Evolutionary conservation across 2,888 invertebrate species (phyloP), one percentile per base, ranked within the genome.

Genomic region (Ctenicera cuprea): DNA sequence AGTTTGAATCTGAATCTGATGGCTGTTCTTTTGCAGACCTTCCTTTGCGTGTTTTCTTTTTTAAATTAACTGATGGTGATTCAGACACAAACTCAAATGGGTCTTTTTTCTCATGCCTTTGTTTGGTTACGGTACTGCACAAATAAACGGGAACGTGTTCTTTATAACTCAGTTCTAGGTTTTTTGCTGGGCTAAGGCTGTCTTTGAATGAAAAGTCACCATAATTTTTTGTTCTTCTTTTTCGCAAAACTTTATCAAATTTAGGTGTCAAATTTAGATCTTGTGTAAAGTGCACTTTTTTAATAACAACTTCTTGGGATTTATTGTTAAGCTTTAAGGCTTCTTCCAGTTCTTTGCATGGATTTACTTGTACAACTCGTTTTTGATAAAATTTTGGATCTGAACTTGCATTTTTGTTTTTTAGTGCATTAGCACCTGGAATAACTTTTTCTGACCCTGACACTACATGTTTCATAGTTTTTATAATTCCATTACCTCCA

Each of bases 1-100:
- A 68, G 61, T 62, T 76, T 8, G 74, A 75, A 64, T 79, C 78
- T 7, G 75, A 72, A 37, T 72, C 73, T 22, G 30, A n/a, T 48
- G 73, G 75, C 18, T 74, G 73, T 30, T 73, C 73, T 71, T 37
- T 45, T 26, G 26, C 5, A 26, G 26, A 5, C 26, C 26, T 26
- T 26, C 26, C 26, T 26, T n/a, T n/a, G n/a, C n/a, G 5, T 5
- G 5, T 26, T 26, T 26, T 5, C 5, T 26, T 26, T 26, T 26
- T 26, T 26, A 26, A 26, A 26, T 26, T 26, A 26, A 26, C 26
- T 2, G 26, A n/a, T 0, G 67, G 62, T 1, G 70, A 33, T 8
- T 63, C 63, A 4, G 22, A 8, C 1, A 50, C 45, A 54, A 70
- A 70, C 33, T 70, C 70, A 14, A 63, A 70, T 0, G 70, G 70